Evolutionary conservation across 1,140 invertebrate genomes (phyloP).

Genomic region (Panonychus citri): DNA sequence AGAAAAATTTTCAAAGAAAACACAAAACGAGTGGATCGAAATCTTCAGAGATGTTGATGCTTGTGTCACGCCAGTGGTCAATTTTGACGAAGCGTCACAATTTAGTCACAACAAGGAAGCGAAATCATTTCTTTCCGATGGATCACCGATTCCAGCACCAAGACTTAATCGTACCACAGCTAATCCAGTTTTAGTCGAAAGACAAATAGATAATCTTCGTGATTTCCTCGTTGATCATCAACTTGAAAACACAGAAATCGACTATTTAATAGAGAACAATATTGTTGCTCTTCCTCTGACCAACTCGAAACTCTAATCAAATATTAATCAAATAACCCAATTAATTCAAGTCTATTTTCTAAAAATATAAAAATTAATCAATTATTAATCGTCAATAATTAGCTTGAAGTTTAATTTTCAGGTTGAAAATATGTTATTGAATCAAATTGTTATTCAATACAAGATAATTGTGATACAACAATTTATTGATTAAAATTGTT

Average conservation of each 20-base stretch:
- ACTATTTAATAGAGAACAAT: neutral
- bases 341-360: too few species aligned
- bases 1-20: slow-evolving; percentile 52
- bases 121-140: slow-evolving; percentile 8
- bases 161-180: neutral
- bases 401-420: too few species aligned
- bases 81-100: slow-evolving; percentile 39
- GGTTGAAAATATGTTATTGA: too few species aligned
- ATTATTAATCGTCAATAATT: too few species aligned
- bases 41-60: slow-evolving; percentile 69
- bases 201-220: neutral
- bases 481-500: too few species aligned
- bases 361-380: too few species aligned
- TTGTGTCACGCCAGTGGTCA: slow-evolving; percentile 79
- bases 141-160: slow-evolving; percentile 3
- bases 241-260: neutral
- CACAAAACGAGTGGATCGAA: slow-evolving; percentile 61
- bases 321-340: too few species aligned
- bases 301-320: too few species aligned
- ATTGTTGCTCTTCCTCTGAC: neutral
- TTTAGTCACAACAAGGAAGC: slow-evolving; percentile 19
- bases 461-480: too few species aligned
- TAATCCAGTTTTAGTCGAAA: neutral
- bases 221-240: neutral
- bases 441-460: too few species aligned